phyloP scores from a whole-genome alignment of 1,140 invertebrate genomes.

The Hypothenemus hampei region DNA sequence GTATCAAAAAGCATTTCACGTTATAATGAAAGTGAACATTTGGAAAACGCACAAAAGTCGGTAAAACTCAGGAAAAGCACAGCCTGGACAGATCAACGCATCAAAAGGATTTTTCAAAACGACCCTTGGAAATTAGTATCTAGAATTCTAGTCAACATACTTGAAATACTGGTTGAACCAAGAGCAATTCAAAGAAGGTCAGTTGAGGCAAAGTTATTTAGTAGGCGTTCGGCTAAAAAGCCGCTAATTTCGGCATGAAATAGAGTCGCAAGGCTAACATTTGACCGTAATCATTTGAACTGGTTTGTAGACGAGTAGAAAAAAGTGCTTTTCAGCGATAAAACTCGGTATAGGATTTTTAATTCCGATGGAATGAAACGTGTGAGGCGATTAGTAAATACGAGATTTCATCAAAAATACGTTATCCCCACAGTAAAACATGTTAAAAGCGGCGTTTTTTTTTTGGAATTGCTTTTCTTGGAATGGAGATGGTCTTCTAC shows the following conservation, averaged over 20 bases:
- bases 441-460: background rate
- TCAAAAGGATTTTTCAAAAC: background rate
- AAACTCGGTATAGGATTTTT: background rate
- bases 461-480: background rate
- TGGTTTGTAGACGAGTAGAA: constrained; percentile 4
- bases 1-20: constrained; percentile 14
- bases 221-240: constrained; percentile 2
- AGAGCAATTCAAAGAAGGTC: constrained; percentile 13
- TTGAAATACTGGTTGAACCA: background rate
- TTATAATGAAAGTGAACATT: constrained; percentile 1
- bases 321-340: constrained; percentile 8
- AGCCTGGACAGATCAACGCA: background rate
- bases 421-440: background rate
- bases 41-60: background rate
- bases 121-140: background rate
- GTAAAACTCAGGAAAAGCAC: constrained; percentile 5
- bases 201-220: constrained; percentile 3
- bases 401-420: background rate
- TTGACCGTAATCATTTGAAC: background rate
- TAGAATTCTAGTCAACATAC: background rate
- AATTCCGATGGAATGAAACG: constrained; percentile 6
- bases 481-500: background rate
- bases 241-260: constrained; percentile 6
- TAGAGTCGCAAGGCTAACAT: constrained; percentile 1
- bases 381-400: background rate